These are phyloP conservation scores for Anarhynchus alexandrinus DNA, from an alignment of 2,113 vertebrate genomes.

Conservation along the genomic window DNA sequence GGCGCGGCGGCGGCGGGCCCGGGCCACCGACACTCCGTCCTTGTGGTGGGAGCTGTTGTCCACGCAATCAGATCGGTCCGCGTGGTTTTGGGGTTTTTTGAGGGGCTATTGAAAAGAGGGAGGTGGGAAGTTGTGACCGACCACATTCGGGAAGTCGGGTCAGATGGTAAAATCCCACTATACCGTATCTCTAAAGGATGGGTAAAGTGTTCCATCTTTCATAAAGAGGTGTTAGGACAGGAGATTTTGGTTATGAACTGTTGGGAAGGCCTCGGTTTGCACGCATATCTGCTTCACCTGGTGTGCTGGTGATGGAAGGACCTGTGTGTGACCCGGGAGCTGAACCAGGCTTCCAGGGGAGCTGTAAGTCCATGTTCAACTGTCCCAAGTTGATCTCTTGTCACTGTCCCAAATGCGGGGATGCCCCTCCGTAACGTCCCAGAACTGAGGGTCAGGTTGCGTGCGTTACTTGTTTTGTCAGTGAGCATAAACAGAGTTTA, in stretches of 20 bases:
- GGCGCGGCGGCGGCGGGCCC: not conserved
- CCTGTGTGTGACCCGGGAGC: not conserved
- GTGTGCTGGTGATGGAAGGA: fast-evolving
- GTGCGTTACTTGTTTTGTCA: fast-evolving
- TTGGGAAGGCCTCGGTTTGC: not conserved
- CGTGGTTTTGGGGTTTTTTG: not conserved
- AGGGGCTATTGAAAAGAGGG: not conserved
- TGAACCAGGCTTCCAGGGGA: not conserved
- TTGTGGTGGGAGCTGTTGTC: not conserved
- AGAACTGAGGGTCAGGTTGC: not conserved
- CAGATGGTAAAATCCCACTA: fast-evolving
- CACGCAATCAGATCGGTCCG: too few species aligned
- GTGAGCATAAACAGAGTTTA: fast-evolving
- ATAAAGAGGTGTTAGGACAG: too few species aligned
- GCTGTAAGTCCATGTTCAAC: too few species aligned
- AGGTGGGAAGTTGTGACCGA: not conserved
- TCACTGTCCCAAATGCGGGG: fast-evolving
- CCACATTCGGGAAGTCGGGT: fast-evolving
- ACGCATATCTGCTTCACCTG: fast-evolving
- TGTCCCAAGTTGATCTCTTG: not conserved
- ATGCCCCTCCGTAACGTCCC: fast-evolving
- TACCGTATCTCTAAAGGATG: fast-evolving
- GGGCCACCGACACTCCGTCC: not conserved
- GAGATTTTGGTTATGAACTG: not conserved
- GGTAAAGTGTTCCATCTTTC: fast-evolving